These are phyloP conservation scores for Scolopax rusticola DNA, from an alignment of 2,797 vertebrate species.

Conservation along the genomic window DNA sequence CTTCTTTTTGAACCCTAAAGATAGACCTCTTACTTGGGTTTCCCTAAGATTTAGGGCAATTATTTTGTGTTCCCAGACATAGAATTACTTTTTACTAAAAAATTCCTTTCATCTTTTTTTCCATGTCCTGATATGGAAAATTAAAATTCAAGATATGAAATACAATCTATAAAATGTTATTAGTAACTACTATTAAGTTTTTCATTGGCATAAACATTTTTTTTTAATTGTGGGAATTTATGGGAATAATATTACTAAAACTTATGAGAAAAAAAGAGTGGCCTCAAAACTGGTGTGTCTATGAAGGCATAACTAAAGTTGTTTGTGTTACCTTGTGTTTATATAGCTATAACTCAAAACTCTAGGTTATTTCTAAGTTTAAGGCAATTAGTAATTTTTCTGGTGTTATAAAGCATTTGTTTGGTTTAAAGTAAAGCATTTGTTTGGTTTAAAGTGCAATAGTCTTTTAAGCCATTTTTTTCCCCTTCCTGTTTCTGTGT, in stretches of 20 bases:
- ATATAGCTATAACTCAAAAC: background rate
- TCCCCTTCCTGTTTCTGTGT: background rate
- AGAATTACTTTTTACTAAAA: background rate
- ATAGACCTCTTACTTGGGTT: background rate
- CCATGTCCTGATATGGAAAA: background rate
- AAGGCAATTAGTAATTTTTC: background rate
- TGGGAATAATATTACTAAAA: background rate
- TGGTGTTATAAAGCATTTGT: background rate
- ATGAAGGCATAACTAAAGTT: background rate
- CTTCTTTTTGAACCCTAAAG: background rate
- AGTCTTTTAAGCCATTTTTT: background rate
- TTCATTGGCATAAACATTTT: background rate
- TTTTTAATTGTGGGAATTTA: background rate
- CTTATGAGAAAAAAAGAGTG: background rate
- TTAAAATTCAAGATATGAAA: background rate
- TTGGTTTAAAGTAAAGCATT: background rate
- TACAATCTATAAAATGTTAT: background rate
- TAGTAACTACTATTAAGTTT: background rate
- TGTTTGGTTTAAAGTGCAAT: background rate
- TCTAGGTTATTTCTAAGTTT: background rate
- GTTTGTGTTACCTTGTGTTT: background rate
- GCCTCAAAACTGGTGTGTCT: background rate
- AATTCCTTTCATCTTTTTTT: background rate
- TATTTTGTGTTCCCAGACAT: background rate
- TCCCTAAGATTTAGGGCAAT: background rate